Base-by-base conservation (phyloP, 2,797 vertebrate species). In the Aeoliscus strigatus region DNA sequence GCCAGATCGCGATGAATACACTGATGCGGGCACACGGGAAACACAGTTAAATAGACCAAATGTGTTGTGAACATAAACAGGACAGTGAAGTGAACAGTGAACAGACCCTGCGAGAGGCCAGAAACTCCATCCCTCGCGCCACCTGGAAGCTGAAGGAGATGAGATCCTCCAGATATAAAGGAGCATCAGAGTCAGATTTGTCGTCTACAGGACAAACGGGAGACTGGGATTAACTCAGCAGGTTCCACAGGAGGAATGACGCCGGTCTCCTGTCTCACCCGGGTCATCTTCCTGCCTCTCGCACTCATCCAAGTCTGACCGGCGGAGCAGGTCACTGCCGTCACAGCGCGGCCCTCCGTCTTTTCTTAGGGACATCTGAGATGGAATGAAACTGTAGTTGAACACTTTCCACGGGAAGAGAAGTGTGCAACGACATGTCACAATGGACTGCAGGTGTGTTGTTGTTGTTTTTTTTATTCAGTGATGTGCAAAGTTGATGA, bases 111-210 rank as follows among this genome's bases (percentile, higher is more conserved):
- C 86, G 85, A 37, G 88, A 88, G 8, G 87, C 89, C 39, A 98
- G 85, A 67, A 97, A 98, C 82, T 96, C 93, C 95, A 98, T 98
- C 51, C 95, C 95, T 75, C 91, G 87, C 8, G 94, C 92, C 75
- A 98, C 95, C 75, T 98, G 95, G 73, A 97, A 96, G 76, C 95
- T 97, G 80, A 94, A 97, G 30, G 92, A 97, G 66, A 98, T 94
- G 35, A 98, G 87, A 70, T 98, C 92, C 73, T 94, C 91, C 80
- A 96, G 88, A 4, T 86, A 90, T 56, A 98, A 83, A 37, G 89
- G 86, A 37, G 81, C 37, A 58, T 70, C 87, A 52, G 70, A 71
- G 25, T 82, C 67, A 39, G 80, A 80, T 9, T 82, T 73, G 32
- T 64, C 38, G 34, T 83, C 92, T 94, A 46, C 17, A 55, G 51